Conservation (phyloP, 2,888 invertebrate species). For the Pterostichus niger region DNA sequence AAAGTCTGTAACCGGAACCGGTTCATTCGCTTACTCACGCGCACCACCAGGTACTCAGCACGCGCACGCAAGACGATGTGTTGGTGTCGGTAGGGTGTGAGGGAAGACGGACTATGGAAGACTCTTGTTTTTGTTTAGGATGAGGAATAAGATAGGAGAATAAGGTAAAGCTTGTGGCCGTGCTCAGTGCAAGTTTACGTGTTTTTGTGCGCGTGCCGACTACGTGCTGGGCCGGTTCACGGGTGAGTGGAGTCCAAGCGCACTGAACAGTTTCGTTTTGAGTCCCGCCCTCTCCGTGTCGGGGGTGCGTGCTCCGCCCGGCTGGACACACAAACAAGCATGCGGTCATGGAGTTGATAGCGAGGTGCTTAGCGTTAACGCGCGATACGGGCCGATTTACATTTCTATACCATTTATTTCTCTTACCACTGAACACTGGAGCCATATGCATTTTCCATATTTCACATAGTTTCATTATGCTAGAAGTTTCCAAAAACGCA, state of each 20-base stretch:
- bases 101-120: slow-evolving; percentile 10
- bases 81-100: slow-evolving; percentile 1
- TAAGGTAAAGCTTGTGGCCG: not conserved
- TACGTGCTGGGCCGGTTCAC: slow-evolving; percentile 69
- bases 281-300: slow-evolving; percentile 87
- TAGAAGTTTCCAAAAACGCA: not conserved
- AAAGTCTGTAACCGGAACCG: slow-evolving; percentile 46
- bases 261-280: slow-evolving; percentile 92
- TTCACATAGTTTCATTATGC: not conserved
- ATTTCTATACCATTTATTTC: not conserved
- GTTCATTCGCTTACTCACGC: slow-evolving; percentile 37
- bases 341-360: slow-evolving; percentile 63
- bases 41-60: slow-evolving; percentile 49
- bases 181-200: slow-evolving; percentile 30
- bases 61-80: slow-evolving; percentile 13
- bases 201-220: slow-evolving; percentile 55
- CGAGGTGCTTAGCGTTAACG: slow-evolving; percentile 44
- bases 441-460: slow-evolving; percentile 21
- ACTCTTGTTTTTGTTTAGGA: not conserved
- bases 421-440: slow-evolving; percentile 33
- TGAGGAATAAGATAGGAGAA: not conserved
- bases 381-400: slow-evolving; percentile 48
- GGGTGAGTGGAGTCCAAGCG: slow-evolving; percentile 88
- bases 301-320: slow-evolving; percentile 83
- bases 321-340: slow-evolving; percentile 74